Percentiles rank a stretch among this genome's conserved stretches.
Evolutionary conservation across 2,797 vertebrate species (phyloP).

Genomic region (Enteromius fasciolatus): DNA sequence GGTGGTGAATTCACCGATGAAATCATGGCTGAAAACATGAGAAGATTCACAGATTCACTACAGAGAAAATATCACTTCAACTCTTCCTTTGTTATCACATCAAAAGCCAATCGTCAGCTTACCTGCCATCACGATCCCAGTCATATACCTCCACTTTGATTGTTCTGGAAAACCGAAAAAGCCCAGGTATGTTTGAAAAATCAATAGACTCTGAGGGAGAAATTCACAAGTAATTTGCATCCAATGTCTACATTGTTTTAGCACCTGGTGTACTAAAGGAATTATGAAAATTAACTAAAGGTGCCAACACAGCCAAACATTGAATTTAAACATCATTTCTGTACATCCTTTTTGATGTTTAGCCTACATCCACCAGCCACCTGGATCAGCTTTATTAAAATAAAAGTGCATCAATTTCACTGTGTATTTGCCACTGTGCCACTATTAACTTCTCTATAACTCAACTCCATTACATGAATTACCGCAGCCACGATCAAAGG

Average conservation of each 20-base stretch:
- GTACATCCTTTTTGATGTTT: background rate
- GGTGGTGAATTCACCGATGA: conserved; percentile 96
- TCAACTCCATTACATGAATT: background rate
- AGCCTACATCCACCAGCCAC: background rate
- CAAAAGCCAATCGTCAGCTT: conserved; percentile 55
- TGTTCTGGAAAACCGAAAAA: conserved; percentile 76
- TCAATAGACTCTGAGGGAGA: background rate
- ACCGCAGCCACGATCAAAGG: too few relatives aligned
- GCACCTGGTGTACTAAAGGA: background rate
- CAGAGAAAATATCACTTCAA: background rate
- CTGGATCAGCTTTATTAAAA: background rate
- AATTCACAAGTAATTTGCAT: background rate
- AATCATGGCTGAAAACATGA: conserved; percentile 85
- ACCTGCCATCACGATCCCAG: conserved; percentile 96
- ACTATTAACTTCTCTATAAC: background rate
- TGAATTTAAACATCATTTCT: background rate
- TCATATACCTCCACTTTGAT: conserved; percentile 98
- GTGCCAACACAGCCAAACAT: background rate
- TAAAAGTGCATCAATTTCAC: background rate
- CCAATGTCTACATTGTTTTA: background rate
- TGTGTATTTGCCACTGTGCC: background rate
- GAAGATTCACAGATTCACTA: conserved; percentile 5
- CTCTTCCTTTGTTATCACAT: background rate
- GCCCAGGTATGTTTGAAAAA: background rate
- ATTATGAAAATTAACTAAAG: background rate